Percentiles rank a stretch among this genome's conserved stretches.
Evolutionary conservation across 2,888 invertebrate genomes (phyloP).

Genomic region (Sthenelais limicola): DNA sequence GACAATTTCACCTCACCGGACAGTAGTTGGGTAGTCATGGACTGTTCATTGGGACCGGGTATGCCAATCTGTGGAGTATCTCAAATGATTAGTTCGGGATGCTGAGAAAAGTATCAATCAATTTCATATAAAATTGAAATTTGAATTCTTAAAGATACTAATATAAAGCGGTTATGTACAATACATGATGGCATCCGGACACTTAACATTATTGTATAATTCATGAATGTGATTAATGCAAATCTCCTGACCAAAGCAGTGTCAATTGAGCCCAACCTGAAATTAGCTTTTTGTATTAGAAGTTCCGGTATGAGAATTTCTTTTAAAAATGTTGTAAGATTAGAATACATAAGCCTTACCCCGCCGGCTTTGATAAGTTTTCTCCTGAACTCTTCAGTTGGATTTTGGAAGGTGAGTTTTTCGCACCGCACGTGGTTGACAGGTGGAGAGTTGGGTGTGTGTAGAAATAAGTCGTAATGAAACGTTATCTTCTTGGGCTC

Average conservation of each 20-base stretch:
- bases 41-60: slow-evolving; percentile 24
- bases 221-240: neutral
- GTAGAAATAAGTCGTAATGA: slow-evolving; percentile 88
- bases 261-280: too few relatives aligned
- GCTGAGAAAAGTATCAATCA: too few relatives aligned
- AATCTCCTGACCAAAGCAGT: too few relatives aligned
- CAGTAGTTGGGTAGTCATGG: neutral
- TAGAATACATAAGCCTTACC: slow-evolving; percentile 74
- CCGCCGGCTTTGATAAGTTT: slow-evolving; percentile 91
- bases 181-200: neutral
- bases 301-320: too few relatives aligned
- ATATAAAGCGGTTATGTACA: too few relatives aligned
- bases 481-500: slow-evolving; percentile 86
- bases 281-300: too few relatives aligned
- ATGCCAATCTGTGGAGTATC: slow-evolving; percentile 36
- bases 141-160: too few relatives aligned
- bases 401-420: slow-evolving; percentile 87
- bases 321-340: too few relatives aligned
- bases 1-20: neutral
- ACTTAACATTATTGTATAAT: neutral
- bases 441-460: slow-evolving; percentile 81
- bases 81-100: too few relatives aligned
- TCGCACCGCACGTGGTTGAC: slow-evolving; percentile 83
- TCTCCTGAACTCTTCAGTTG: slow-evolving; percentile 90
- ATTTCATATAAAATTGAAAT: too few relatives aligned